phyloP scores from a whole-genome alignment of 2,888 invertebrate species.

The Salpingus planirostris region DNA sequence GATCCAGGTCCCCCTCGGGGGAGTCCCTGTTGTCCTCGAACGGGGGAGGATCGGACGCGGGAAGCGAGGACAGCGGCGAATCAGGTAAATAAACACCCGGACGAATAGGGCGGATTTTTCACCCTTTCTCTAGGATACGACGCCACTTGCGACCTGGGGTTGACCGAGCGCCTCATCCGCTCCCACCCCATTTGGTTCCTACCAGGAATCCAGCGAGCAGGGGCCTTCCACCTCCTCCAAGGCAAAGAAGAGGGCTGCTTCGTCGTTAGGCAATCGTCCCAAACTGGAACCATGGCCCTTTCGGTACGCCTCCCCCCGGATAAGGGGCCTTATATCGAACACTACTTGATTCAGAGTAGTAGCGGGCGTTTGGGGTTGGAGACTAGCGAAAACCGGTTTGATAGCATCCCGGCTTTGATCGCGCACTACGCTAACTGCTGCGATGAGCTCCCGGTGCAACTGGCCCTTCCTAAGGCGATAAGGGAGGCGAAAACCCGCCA shows the following conservation, averaged over 20 bases:
- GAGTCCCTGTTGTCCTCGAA: slow-evolving; percentile 57
- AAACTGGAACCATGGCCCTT: slow-evolving; percentile 89
- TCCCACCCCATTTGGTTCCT: slow-evolving; percentile 95
- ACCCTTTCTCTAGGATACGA: slow-evolving; percentile 46
- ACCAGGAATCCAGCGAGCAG: slow-evolving; percentile 85
- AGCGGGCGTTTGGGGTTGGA: slow-evolving; percentile 77
- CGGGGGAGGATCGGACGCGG: slow-evolving; percentile 47
- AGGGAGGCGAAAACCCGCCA: slow-evolving; percentile 83
- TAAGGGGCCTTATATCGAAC: slow-evolving; percentile 88
- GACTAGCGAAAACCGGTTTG: slow-evolving; percentile 88
- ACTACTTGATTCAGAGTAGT: slow-evolving; percentile 87
- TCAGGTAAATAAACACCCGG: slow-evolving; percentile 27
- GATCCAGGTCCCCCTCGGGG: slow-evolving; percentile 43
- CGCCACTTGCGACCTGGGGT: slow-evolving; percentile 74
- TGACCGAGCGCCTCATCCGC: slow-evolving; percentile 79
- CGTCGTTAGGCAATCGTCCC: slow-evolving; percentile 90
- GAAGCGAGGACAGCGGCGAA: slow-evolving; percentile 47
- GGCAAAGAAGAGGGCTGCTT: slow-evolving; percentile 92
- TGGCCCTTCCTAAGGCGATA: slow-evolving; percentile 76
- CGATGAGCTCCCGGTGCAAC: slow-evolving; percentile 87
- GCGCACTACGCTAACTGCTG: slow-evolving; percentile 91
- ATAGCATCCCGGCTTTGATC: slow-evolving; percentile 85
- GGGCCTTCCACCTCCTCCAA: slow-evolving; percentile 88
- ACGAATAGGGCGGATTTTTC: not conserved
- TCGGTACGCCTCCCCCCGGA: slow-evolving; percentile 82